Conservation (phyloP, 35 echinoderm and acorn worm species). For the Stichopus chloronotus region DNA sequence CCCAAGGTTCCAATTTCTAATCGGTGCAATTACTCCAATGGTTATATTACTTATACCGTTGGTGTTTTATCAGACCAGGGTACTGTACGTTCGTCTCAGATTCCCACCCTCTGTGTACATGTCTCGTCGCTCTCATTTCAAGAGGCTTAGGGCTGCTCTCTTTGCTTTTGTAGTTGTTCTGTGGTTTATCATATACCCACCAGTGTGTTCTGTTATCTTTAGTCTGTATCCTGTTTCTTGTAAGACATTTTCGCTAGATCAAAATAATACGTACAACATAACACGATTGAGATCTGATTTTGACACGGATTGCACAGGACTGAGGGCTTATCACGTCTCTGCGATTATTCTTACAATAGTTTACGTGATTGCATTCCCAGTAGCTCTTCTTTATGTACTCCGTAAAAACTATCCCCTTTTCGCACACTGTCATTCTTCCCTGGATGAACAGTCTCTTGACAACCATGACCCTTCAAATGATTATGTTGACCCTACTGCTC, state of each 20-base stretch:
- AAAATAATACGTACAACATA: neutral
- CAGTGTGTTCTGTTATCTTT: conserved; percentile 45
- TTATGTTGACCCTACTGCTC: neutral
- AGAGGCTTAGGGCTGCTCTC: neutral
- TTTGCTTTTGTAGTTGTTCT: conserved; percentile 15
- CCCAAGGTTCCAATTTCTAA: conserved; percentile 42
- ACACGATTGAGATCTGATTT: conserved; percentile 35
- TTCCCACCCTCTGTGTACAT: too few relatives aligned
- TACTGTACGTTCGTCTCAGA: neutral
- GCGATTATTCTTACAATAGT: neutral
- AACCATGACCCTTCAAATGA: neutral
- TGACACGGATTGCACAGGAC: neutral
- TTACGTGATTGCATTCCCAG: conserved; percentile 49
- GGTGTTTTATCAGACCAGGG: neutral
- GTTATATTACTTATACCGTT: conserved; percentile 6
- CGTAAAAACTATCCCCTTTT: neutral
- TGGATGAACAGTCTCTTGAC: neutral
- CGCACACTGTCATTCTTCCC: neutral
- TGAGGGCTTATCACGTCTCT: neutral
- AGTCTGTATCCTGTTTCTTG: neutral
- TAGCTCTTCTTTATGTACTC: neutral
- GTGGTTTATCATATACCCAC: conserved; percentile 43
- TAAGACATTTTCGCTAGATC: conserved; percentile 30
- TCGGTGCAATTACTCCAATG: neutral
- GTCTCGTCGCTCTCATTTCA: neutral